Evolutionary conservation across 2,888 invertebrate species (phyloP).

Genomic region (Drosophila hamatofila): DNA sequence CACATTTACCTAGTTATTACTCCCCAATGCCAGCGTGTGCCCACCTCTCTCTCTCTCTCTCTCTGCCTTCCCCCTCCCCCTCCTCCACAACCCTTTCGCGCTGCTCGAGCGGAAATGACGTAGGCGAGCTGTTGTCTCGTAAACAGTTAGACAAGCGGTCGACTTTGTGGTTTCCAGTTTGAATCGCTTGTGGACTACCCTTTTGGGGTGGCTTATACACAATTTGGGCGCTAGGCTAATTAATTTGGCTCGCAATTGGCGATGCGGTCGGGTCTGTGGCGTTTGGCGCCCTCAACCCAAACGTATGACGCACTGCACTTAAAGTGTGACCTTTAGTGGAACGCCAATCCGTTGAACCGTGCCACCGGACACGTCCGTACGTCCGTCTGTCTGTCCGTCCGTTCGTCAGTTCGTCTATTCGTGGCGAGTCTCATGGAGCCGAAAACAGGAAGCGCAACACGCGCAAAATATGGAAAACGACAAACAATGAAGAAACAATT

Average conservation of each 20-base stretch:
- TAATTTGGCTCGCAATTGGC: constrained; percentile 42
- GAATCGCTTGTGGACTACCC: constrained; percentile 21
- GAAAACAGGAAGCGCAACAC: constrained; percentile 56
- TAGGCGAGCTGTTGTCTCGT: constrained; percentile 36
- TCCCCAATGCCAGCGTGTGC: constrained; percentile 9
- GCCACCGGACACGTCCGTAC: constrained; percentile 40
- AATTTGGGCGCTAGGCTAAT: constrained; percentile 44
- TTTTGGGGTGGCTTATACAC: constrained; percentile 23
- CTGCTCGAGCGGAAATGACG: constrained; percentile 59
- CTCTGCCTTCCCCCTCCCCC: background rate
- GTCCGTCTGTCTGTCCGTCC: constrained; percentile 17
- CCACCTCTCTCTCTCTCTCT: background rate
- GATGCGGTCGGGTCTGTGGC: constrained; percentile 6
- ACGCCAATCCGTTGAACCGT: constrained; percentile 40
- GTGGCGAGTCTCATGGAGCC: constrained; percentile 31
- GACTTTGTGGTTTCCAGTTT: constrained; percentile 20
- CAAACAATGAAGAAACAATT: constrained; percentile 37
- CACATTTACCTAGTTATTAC: constrained; percentile 42
- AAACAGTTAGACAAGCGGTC: constrained; percentile 57
- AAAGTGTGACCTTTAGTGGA: constrained; percentile 38
- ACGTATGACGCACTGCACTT: constrained; percentile 49
- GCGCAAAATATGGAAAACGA: constrained; percentile 50
- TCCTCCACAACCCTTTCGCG: background rate
- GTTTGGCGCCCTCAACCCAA: constrained; percentile 12
- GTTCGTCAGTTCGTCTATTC: constrained; percentile 16